phyloP scores from a whole-genome alignment of 2,888 invertebrate species.

The Cotesia congregata region DNA sequence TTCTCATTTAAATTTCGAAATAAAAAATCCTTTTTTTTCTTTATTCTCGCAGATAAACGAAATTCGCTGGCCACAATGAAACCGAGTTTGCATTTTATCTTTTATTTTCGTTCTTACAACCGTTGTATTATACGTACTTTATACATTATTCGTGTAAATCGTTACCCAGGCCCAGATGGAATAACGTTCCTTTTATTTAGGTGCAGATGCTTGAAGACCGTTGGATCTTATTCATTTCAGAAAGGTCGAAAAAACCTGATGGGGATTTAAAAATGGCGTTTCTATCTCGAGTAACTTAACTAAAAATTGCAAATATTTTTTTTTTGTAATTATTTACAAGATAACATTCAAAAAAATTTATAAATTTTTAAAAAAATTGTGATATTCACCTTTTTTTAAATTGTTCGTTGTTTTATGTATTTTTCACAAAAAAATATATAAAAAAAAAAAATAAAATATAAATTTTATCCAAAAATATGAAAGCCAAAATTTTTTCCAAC shows the following conservation, averaged over 20 bases:
- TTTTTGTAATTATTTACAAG: too few species aligned
- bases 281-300: not conserved
- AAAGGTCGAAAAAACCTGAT: not conserved
- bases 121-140: not conserved
- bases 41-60: constrained; percentile 18
- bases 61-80: constrained; percentile 39
- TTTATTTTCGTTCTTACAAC: not conserved
- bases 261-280: constrained; percentile 17
- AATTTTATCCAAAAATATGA: too few species aligned
- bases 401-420: too few species aligned
- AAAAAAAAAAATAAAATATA: too few species aligned
- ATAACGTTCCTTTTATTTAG: constrained; percentile 32
- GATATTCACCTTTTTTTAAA: too few species aligned
- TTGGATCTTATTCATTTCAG: constrained; percentile 30
- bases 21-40: not conserved
- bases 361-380: too few species aligned
- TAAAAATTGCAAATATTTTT: constrained; percentile 2
- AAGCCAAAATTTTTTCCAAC: too few species aligned
- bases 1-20: too few species aligned
- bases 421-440: too few species aligned
- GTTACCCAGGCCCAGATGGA: constrained; percentile 2
- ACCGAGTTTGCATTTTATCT: not conserved
- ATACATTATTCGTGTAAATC: too few species aligned
- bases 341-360: too few species aligned
- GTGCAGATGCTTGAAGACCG: constrained; percentile 46